phyloP scores from a whole-genome alignment of 2,888 invertebrate species.

The Spilosoma lubricipeda region DNA sequence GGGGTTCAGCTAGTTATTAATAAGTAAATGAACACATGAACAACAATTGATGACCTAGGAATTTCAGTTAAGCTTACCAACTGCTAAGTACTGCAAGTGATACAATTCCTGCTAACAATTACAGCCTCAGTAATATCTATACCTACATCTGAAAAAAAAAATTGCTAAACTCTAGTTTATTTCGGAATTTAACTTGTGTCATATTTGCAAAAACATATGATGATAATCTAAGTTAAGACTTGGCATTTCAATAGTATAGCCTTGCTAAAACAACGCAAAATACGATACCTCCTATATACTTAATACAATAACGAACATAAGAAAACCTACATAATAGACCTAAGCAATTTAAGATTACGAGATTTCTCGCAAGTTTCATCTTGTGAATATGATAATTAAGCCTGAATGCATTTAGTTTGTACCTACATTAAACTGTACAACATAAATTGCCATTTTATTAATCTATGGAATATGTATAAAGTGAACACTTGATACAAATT shows the following conservation, averaged over 20 bases:
- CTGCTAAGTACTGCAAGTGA: background rate
- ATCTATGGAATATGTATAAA: no score
- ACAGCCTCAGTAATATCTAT: background rate
- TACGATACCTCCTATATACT: background rate
- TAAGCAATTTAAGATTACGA: background rate
- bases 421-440: no score
- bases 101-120: background rate
- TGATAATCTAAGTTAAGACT: background rate
- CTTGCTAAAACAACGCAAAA: background rate
- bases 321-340: background rate
- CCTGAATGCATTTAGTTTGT: no score
- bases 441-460: no score
- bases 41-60: background rate
- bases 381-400: no score
- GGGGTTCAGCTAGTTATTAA: no score
- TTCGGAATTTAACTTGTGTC: background rate
- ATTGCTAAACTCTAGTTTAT: background rate
- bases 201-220: background rate
- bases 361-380: background rate
- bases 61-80: background rate
- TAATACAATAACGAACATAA: constrained; percentile 5
- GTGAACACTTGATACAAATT: no score
- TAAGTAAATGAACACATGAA: background rate
- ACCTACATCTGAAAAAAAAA: background rate
- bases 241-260: constrained; percentile 8